Evolutionary conservation across 2,113 vertebrate species (phyloP), one percentile per base, ranked within the genome.

Genomic region (Melanostigma gelatinosum): DNA sequence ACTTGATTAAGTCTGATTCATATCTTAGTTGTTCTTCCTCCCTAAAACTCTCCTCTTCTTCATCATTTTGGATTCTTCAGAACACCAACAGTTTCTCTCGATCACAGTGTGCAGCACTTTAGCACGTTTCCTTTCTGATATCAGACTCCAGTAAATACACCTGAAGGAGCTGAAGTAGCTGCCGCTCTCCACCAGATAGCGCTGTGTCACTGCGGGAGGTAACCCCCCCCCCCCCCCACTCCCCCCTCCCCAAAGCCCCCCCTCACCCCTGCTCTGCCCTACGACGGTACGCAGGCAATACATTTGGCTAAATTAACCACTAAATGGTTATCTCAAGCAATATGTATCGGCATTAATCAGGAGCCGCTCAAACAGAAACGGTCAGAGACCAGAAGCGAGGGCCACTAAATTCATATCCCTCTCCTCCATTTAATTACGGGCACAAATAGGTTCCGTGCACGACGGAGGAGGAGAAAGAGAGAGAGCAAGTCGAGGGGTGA

Each of bases 291-390:
- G 94, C 95, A 94, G 96, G 96, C 97, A 97, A 97, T 98, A 97
- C 96, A 98, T 97, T 97, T 97, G 96, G 96, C 97, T 96, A 98
- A 98, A 98, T 99, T 96, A 99, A 97, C 95, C 96, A 96, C 96
- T 98, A 97, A 99, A 98, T 97, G 97, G 97, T 97, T 97, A 97
- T 99, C 97, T 97, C 96, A 97, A 97, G 96, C 97, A 97, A 98
- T 98, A 97, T 96, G 97, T 97, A 98, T 97, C 95, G 97, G 96
- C 97, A 98, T 99, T 97, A 97, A 98, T 99, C 97, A 98, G 96
- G 94, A 96, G 96, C 96, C 93, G 96, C 95, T 96, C 96, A 96
- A 96, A 96, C 95, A 97, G 95, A 97, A 96, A 94, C 96, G 96
- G 96, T 96, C 94, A 93, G 95, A 97, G 64, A 93, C 95, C 94